Evolutionary conservation across 2,797 vertebrate species (phyloP).

Genomic region (Rhinichthys osculus): DNA sequence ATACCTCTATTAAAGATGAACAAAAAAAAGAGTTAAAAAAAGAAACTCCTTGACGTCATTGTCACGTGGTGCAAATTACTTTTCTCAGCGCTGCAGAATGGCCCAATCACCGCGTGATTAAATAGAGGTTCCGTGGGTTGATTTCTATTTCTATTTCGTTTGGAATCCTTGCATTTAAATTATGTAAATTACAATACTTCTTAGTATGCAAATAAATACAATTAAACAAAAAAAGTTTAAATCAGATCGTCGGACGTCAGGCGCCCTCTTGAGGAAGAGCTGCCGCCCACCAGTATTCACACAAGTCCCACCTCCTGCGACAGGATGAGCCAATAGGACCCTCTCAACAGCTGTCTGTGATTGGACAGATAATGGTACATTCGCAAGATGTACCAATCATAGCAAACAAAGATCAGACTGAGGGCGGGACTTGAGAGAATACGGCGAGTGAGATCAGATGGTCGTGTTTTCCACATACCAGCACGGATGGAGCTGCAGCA

Average conservation of each 20-base stretch:
- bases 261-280: not conserved
- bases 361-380: not conserved
- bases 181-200: too few species aligned
- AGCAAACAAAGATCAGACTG: not conserved
- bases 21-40: too few species aligned
- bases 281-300: not conserved
- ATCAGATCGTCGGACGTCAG: not conserved
- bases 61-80: not conserved
- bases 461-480: slow-evolving; percentile 70
- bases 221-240: not conserved
- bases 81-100: not conserved
- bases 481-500: slow-evolving; percentile 59
- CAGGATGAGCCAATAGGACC: not conserved
- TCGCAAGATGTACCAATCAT: not conserved
- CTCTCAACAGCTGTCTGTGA: fast-evolving
- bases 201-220: not conserved
- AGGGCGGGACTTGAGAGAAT: slow-evolving; percentile 19
- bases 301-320: not conserved
- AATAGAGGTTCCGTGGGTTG: not conserved
- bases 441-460: slow-evolving; percentile 26
- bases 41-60: too few species aligned
- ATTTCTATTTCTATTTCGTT: not conserved
- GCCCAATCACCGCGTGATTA: not conserved
- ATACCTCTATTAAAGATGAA: too few species aligned
- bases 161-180: too few species aligned